These are phyloP conservation scores for Coturnix japonica DNA, from an alignment of 2,113 vertebrate species.

Conservation along the genomic window DNA sequence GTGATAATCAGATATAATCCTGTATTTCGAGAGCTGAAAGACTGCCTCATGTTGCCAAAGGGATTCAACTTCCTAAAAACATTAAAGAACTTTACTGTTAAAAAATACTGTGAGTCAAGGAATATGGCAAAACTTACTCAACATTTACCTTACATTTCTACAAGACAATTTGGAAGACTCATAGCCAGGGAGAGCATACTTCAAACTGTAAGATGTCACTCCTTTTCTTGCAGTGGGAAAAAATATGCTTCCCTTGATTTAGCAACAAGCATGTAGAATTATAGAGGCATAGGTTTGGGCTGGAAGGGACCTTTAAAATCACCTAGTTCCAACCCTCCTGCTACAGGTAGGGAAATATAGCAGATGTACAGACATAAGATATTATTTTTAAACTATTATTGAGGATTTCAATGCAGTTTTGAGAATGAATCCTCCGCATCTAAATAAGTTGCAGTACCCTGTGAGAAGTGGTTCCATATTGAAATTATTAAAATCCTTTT, in stretches of 20 bases:
- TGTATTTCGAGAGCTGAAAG: not conserved
- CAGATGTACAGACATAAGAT: not conserved
- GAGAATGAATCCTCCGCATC: not conserved
- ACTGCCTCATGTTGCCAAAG: not conserved
- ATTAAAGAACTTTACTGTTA: not conserved
- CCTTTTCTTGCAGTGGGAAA: not conserved
- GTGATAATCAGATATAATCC: not conserved
- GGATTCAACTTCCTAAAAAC: not conserved
- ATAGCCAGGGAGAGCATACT: not conserved
- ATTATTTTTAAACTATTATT: slow-evolving; percentile 21
- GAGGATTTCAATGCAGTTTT: not conserved
- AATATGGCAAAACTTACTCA: not conserved
- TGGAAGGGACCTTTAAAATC: too few relatives aligned
- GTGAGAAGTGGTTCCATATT: slow-evolving; percentile 31
- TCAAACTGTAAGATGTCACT: not conserved
- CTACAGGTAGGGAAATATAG: too few relatives aligned
- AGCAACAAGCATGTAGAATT: not conserved
- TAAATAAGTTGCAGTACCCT: slow-evolving; percentile 46
- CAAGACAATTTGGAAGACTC: not conserved
- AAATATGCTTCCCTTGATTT: not conserved
- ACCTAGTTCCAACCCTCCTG: too few relatives aligned
- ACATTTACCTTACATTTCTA: not conserved
- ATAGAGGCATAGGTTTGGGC: too few relatives aligned
- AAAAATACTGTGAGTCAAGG: not conserved
- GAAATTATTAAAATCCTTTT: slow-evolving; percentile 42